phyloP scores from a whole-genome alignment of 2,888 invertebrate genomes.

The Papilio demoleus region DNA sequence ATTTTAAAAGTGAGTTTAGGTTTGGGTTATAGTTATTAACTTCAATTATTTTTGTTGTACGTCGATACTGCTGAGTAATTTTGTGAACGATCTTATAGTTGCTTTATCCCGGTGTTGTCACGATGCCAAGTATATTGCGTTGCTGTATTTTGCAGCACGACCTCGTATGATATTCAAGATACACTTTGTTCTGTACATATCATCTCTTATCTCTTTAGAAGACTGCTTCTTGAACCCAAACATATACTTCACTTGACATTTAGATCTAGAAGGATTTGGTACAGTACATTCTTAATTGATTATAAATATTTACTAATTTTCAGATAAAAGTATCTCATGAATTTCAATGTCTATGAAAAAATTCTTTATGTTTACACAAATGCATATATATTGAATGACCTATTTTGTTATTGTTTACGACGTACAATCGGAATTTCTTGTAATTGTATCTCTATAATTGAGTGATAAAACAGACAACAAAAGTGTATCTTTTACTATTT shows the following conservation, averaged over 20 bases:
- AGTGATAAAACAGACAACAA: not conserved
- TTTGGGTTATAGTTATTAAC: slow-evolving; percentile 28
- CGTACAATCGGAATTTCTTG: not conserved
- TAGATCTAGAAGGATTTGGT: not conserved
- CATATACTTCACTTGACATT: slow-evolving; percentile 25
- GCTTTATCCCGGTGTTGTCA: slow-evolving; percentile 51
- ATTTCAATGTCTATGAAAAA: not conserved
- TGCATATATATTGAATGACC: slow-evolving; percentile 15
- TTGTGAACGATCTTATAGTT: slow-evolving; percentile 41
- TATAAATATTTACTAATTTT: not conserved
- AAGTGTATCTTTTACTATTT: not conserved
- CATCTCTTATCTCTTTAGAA: not conserved
- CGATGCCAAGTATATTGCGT: slow-evolving; percentile 51
- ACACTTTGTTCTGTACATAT: slow-evolving; percentile 4
- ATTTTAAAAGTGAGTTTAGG: slow-evolving; percentile 29
- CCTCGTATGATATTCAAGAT: slow-evolving; percentile 28
- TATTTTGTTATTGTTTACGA: slow-evolving; percentile 10
- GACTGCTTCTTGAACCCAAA: slow-evolving; percentile 15
- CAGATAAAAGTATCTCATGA: not conserved
- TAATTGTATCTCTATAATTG: no score
- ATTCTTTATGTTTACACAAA: slow-evolving; percentile 12
- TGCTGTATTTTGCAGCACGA: slow-evolving; percentile 37
- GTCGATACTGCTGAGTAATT: slow-evolving; percentile 53
- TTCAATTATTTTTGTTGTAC: slow-evolving; percentile 44
- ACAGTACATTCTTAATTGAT: not conserved